Percentiles rank a stretch among this genome's conserved stretches.
Conservation (phyloP, 1,140 invertebrate species). For the Gonioctena quinquepunctata region DNA sequence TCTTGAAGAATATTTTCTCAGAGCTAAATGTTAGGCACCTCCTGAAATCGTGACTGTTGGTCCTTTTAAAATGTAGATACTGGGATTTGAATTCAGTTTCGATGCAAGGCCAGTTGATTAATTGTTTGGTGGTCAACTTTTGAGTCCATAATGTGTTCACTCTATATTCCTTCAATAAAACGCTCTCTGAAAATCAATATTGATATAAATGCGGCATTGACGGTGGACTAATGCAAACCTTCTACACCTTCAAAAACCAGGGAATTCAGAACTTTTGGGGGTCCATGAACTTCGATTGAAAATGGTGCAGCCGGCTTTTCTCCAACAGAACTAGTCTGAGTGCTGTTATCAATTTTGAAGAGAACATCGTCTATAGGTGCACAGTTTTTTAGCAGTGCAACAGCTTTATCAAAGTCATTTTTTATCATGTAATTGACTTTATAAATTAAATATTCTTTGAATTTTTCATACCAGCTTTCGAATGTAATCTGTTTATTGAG, state of each 20-base stretch:
- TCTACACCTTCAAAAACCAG: slow-evolving; percentile 29
- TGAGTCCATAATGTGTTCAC: background rate
- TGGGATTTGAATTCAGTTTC: slow-evolving; percentile 23
- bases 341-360: slow-evolving; percentile 21
- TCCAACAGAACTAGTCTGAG: slow-evolving; percentile 22
- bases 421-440: slow-evolving; percentile 30
- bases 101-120: slow-evolving; percentile 32
- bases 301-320: slow-evolving; percentile 30
- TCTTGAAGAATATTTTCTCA: slow-evolving; percentile 12
- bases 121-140: slow-evolving; percentile 21
- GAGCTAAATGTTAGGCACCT: slow-evolving; percentile 17
- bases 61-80: slow-evolving; percentile 27
- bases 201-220: background rate
- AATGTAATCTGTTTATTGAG: slow-evolving; percentile 28
- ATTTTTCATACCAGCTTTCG: slow-evolving; percentile 34
- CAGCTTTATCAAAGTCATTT: slow-evolving; percentile 4
- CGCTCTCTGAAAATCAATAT: slow-evolving; percentile 1
- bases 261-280: slow-evolving; percentile 29
- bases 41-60: slow-evolving; percentile 24
- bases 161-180: slow-evolving; percentile 3
- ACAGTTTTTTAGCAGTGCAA: background rate
- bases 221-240: background rate
- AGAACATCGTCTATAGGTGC: background rate
- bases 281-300: slow-evolving; percentile 19
- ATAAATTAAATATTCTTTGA: slow-evolving; percentile 29